A percentile compares a stretch with the other conserved stretches of the same genome.
phyloP scores from a whole-genome alignment of 2,888 invertebrate genomes.

The Hartigia nigra region DNA sequence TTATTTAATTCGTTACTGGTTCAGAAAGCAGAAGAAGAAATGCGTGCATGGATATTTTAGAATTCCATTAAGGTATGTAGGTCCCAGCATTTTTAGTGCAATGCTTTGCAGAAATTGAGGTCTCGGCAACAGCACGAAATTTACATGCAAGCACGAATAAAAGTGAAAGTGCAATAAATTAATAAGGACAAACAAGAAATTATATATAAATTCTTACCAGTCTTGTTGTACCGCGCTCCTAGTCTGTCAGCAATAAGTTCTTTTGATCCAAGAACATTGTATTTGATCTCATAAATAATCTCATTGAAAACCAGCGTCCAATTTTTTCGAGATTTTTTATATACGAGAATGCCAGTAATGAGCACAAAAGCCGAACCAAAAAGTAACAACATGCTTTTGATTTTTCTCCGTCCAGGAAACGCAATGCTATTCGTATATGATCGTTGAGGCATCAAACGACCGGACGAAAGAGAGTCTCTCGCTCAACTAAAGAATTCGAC shows the following conservation, averaged over 20 bases:
- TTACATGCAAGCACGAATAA: neutral
- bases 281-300: conserved; percentile 69
- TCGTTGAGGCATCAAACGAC: neutral
- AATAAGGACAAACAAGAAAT: neutral
- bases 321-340: conserved; percentile 67
- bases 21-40: neutral
- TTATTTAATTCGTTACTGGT: neutral
- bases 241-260: conserved; percentile 73
- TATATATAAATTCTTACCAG: conserved; percentile 57
- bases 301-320: conserved; percentile 69
- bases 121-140: neutral
- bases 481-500: neutral
- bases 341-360: conserved; percentile 32
- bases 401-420: neutral
- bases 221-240: conserved; percentile 70
- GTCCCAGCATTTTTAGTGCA: neutral
- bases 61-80: neutral
- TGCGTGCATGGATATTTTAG: neutral
- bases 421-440: neutral
- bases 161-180: neutral
- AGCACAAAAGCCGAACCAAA: conserved; percentile 34
- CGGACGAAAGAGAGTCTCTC: neutral
- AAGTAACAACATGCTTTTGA: conserved; percentile 17
- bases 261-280: conserved; percentile 71
- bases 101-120: neutral